Evolutionary conservation across 2,888 invertebrate genomes (phyloP), one percentile per base, ranked within the genome.

Genomic region (Dolichopus griseipennis): DNA sequence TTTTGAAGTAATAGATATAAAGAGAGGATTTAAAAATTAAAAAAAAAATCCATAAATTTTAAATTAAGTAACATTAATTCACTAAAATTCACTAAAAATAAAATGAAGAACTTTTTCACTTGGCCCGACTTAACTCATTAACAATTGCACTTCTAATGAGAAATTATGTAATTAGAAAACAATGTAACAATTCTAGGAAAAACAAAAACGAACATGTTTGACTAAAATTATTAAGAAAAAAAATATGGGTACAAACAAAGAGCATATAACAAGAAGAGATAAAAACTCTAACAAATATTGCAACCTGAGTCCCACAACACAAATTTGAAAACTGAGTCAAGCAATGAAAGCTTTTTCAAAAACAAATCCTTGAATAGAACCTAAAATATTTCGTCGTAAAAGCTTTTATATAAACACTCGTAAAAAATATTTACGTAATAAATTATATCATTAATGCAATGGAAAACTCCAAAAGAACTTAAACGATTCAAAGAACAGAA

Each of bases 161-260:
- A 61, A 61, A 61, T 61, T 61, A 61, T 61, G 61, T 61, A 61
- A 61, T 61, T 61, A 61, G 61, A 61, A 61, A 61, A 61, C 61
- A 61, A 61, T 61, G 61, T 61, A 61, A 61, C 61, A 61, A 61
- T 61, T 61, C 61, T 61, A 61, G 61, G 61, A 61, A 61, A 61
- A 61, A 61, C 64, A 34, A 64, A 34, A 64, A 34, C 27, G 64
- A 70, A 67, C 64, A 66, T 69, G 69, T 71, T 66, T 71, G 68
- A 70, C 70, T 69, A 70, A 70, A 67, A 70, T 69, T 70, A 69
- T 72, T 72, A 64, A 69, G 65, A 68, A 27, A 27, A 27, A 27
- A 27, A 27, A 27, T 27, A 27, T 27, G 27, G 27, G 27, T 27
- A 27, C 27, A 27, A 27, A 27, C 27, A 27, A 27, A 27, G 27